Evolutionary conservation across 92 coral and sea anemone species (phyloP), one percentile per base, ranked within the genome.

Genomic region (Epizoanthus stellaris): DNA sequence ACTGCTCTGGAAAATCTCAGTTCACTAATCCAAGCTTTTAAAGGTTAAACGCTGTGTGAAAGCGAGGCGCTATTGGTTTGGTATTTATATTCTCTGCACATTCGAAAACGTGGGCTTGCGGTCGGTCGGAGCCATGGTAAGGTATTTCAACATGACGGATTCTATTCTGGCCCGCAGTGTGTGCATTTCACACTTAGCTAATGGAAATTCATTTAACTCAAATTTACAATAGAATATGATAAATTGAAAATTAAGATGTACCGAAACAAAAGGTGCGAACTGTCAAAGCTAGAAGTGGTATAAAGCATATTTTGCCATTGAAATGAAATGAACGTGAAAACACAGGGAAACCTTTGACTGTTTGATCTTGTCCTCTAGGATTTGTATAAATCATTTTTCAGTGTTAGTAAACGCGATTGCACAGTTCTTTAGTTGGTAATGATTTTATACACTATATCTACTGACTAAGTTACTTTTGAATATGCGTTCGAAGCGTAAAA

Each of bases 201-300:
- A 79, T 79, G 72, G 83, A 43, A 19, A 43, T 42, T 79, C 83
- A 59, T 79, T 79, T 79, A 64, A 42, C 61, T 79, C 43, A 79
- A 79, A n/a, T 11, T 40, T 62, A 16, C 53, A 20, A 64, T 79
- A 6, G 57, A 63, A 79, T 43, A 79, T 79, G 83, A 79, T 79
- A 79, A 79, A 79, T 79, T 62, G 83, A 79, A 79, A 79, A 79
- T 79, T 79, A 79, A 79, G 72, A 60, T 40, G 71, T 25, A 64
- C 15, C 43, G 73, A 63, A 79, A 79, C 58, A 79, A 77, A 52
- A 79, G 83, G 83, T 79, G 83, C 71, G 83, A 79, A 62, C 13
- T 63, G 73, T 63, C 72, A 79, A 63, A 54, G 23, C 3, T 30
- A 64, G 60, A 63, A 79, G 23, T 56, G 56, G 25, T 34, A 20